Evolutionary conservation across 2,888 invertebrate species (phyloP), one percentile per base, ranked within the genome.

Genomic region (Fragum fragum): DNA sequence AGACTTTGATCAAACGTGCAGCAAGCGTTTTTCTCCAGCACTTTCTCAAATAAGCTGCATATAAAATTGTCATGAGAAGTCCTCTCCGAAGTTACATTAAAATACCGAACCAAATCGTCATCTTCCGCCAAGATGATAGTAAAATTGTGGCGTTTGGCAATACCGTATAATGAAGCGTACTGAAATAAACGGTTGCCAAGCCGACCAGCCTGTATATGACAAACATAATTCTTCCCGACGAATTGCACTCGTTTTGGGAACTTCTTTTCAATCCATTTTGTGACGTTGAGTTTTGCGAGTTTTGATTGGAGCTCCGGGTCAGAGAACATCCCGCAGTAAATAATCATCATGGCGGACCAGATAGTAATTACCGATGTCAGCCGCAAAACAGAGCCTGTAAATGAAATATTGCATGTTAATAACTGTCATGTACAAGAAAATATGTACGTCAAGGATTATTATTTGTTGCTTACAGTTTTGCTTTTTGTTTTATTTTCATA

Each of bases 151-250:
- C 14, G 36, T 23, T 23, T 28, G 14, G 71, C 53, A 1, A 71
- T 36, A 6, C 71, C 71, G 32, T 55, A 71, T 18, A 36, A 29
- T 0, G 71, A 71, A 11, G 71, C 71, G 32, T 71, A 71, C n/a
- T 71, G 71, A n/a, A 55, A 71, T 23, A 71, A 9, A 21, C 32
- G 29, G 71, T 71, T 71, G 14, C 71, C 71, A 11, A 71, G 36
- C 2, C 71, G 66, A 9, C 66, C 42, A 21, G 26, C 42, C 66
- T 23, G 39, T 26, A 23, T 66, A 0, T 42, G 26, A 16, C 66
- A 66, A 21, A 66, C 66, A 26, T 66, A 26, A 23, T 66, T 42
- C 18, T 16, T 42, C 0, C 66, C 66, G 9, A 66, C 21, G 21
- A 36, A 32, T 14, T 36, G 21, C 0, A 66, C 26, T 16, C 21